Base-by-base conservation (phyloP, 2,113 vertebrate genomes). In the Oncorhynchus nerka region DNA sequence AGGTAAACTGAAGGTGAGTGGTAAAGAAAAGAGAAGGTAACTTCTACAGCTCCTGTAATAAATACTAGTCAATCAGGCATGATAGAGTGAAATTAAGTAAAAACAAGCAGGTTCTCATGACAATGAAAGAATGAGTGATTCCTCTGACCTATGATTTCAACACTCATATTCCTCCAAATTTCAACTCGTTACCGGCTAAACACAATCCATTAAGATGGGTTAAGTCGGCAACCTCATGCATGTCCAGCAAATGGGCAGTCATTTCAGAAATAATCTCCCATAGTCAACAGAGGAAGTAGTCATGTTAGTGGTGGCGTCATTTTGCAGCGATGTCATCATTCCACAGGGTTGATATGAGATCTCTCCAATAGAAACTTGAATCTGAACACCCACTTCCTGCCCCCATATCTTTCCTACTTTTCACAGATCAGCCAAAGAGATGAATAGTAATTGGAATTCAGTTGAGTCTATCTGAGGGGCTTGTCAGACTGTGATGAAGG, bases 41-140 rank as follows among this genome's bases (percentile, higher is more conserved):
- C 74, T 68, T 81, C 81, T 84, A 86, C 74, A 74, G 78, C 73
- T 82, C 49, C 57, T 80, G 85, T 79, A 84, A 86, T 86, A 86
- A 86, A 86, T 84, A 86, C 80, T 83, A 81, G 72, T 83, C 74
- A 62, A 82, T 83, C 79, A 75, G 76, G 80, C 62, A 67, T 79
- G 83, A 81, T 59, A 79, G 69, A 66, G 49, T 72, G 74, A 83
- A 80, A 79, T 76, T n/a, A 77, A 68, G 70, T 55, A 26, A 80
- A 83, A 83, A 69, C 32, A 73, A 83, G 81, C 75, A 79, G 57
- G 71, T 75, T 79, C 72, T 77, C 76, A 73, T 76, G 77, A 80
- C 70, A 83, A 77, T 69, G 65, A 61, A 67, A 68, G 65, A 71
- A 70, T 49, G 73, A 68, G 19, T 19, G 69, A 22, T 67, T 30